Evolutionary conservation across 2,797 vertebrate genomes (phyloP).

Genomic region (Chelon labrosus): DNA sequence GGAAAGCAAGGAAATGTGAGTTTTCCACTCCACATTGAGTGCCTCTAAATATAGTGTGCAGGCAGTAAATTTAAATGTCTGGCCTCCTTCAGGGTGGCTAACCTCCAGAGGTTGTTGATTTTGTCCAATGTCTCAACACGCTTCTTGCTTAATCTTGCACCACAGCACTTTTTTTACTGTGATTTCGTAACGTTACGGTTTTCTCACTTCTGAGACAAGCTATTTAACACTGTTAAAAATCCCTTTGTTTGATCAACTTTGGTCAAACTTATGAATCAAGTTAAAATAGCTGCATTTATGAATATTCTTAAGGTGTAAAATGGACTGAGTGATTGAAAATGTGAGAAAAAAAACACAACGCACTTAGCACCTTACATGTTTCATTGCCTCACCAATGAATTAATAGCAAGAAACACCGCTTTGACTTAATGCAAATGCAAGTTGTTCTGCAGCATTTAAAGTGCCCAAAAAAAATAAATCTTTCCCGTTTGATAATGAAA

Average conservation of each 20-base stretch:
- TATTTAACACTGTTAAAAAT: constrained; percentile 10
- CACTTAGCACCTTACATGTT: neutral
- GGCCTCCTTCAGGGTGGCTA: constrained; percentile 24
- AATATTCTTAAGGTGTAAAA: constrained; percentile 2
- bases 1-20: constrained; percentile 68
- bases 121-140: constrained; percentile 24
- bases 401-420: neutral
- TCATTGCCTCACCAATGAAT: neutral
- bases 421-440: constrained; percentile 4
- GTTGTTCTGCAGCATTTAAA: neutral
- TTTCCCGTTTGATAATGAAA: neutral
- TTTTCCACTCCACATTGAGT: constrained; percentile 52
- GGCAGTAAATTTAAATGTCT: constrained; percentile 51
- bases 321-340: neutral
- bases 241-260: neutral
- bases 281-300: neutral
- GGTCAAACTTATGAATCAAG: too few relatives aligned
- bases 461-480: neutral
- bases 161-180: constrained; percentile 6
- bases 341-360: neutral
- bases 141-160: constrained; percentile 42
- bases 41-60: constrained; percentile 61
- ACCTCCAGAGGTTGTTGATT: constrained; percentile 46
- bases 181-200: constrained; percentile 12
- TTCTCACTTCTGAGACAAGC: constrained; percentile 3